Percentiles rank a stretch among this genome's conserved stretches.
phyloP scores from a whole-genome alignment of 2,888 invertebrate species.

The Drosophila leonis region DNA sequence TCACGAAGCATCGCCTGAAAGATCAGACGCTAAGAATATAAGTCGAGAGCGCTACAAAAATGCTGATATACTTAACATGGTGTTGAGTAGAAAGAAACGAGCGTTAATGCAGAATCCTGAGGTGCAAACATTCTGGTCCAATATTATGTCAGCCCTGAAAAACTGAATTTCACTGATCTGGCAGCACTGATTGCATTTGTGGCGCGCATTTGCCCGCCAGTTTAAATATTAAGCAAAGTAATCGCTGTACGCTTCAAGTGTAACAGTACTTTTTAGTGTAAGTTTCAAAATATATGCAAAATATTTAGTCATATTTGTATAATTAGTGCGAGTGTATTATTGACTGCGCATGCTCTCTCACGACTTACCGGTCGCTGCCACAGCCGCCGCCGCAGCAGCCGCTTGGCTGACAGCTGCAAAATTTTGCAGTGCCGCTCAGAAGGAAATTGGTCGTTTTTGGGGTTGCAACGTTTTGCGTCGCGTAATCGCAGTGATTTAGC shows the following conservation, averaged over 20 bases:
- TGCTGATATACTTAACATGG: conserved; percentile 82
- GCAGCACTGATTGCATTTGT: background rate
- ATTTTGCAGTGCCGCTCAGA: conserved; percentile 58
- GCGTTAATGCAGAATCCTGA: conserved; percentile 82
- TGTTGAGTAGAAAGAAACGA: conserved; percentile 82
- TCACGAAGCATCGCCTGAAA: conserved; percentile 56
- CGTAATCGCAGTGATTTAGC: conserved; percentile 52
- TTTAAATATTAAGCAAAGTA: background rate
- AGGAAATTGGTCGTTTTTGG: conserved; percentile 63
- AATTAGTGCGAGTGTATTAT: background rate
- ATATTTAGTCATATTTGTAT: background rate
- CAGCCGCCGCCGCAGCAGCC: conserved; percentile 3
- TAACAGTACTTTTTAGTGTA: conserved; percentile 1
- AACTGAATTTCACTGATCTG: conserved; percentile 35
- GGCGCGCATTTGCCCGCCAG: conserved; percentile 5
- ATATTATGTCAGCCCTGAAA: conserved; percentile 78
- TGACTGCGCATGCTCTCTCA: conserved; percentile 56
- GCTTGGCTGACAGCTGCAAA: conserved; percentile 50
- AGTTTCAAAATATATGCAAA: conserved; percentile 3
- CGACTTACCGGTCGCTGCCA: conserved; percentile 47
- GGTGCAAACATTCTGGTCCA: conserved; percentile 78
- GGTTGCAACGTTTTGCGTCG: conserved; percentile 69
- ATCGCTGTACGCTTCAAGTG: background rate
- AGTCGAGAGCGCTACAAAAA: conserved; percentile 80
- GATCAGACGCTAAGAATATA: conserved; percentile 40